Percentiles rank a stretch among this genome's conserved stretches.
Evolutionary conservation across 2,113 vertebrate genomes (phyloP).

Genomic region (Pica pica): DNA sequence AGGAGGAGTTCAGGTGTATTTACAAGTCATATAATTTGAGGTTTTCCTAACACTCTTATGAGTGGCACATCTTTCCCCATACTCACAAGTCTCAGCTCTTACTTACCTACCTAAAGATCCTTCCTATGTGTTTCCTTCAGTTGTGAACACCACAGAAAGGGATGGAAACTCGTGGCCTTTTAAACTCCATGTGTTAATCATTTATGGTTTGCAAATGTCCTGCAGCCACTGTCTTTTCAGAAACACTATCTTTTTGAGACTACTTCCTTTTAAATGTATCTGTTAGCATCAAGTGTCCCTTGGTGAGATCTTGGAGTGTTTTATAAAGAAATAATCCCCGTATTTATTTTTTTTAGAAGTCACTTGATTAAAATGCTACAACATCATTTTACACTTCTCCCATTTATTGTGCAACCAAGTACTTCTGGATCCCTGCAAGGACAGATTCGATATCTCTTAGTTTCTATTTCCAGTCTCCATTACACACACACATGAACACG

Average conservation of each 20-base stretch:
- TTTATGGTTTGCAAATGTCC: neutral
- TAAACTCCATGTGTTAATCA: neutral
- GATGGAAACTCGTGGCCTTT: rapidly evolving
- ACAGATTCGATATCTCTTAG: neutral
- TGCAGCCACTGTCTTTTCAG: neutral
- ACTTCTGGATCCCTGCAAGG: neutral
- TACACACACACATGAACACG: rapidly evolving
- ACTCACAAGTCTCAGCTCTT: neutral
- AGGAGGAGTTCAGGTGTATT: neutral
- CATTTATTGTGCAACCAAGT: neutral
- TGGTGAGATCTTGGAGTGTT: neutral
- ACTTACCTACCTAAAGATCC: neutral
- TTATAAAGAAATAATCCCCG: neutral
- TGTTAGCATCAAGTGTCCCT: neutral
- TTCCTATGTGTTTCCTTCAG: neutral
- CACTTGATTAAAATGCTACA: neutral
- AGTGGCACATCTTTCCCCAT: neutral
- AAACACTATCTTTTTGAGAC: neutral
- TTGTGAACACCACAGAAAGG: neutral
- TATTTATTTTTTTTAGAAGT: neutral
- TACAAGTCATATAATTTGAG: neutral
- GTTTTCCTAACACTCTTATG: neutral
- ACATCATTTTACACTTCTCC: neutral
- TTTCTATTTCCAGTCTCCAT: neutral
- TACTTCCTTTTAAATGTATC: neutral